phyloP scores from a whole-genome alignment of 2,113 vertebrate species.

The Abramis brama region DNA sequence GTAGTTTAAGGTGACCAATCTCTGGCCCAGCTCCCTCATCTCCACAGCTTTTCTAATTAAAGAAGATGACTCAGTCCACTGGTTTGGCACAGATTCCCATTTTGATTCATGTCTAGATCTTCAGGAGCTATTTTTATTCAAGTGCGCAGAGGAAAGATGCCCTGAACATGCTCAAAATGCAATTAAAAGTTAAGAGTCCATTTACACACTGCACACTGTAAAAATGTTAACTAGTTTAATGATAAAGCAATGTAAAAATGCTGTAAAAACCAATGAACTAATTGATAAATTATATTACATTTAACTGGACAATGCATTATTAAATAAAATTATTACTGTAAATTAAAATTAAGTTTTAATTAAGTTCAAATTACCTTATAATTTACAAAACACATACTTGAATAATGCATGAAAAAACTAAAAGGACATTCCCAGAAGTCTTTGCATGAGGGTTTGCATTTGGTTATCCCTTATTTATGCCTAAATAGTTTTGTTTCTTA shows the following conservation, averaged over 20 bases:
- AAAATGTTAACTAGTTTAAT: neutral
- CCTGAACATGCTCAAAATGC: conserved; percentile 51
- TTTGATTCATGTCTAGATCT: conserved; percentile 45
- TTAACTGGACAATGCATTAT: neutral
- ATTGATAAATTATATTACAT: neutral
- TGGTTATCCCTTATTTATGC: too few relatives aligned
- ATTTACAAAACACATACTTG: too few relatives aligned
- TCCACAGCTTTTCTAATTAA: conserved; percentile 64
- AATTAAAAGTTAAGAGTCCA: conserved; percentile 49
- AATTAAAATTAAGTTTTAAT: neutral
- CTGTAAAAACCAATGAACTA: neutral
- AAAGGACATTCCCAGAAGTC: too few relatives aligned
- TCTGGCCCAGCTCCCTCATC: conserved; percentile 39
- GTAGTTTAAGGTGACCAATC: conserved; percentile 58
- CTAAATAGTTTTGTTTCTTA: too few relatives aligned
- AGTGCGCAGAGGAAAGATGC: conserved; percentile 42
- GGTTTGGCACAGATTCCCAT: conserved; percentile 43
- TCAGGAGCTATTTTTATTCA: conserved; percentile 51
- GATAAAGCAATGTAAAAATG: neutral
- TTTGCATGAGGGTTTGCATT: too few relatives aligned
- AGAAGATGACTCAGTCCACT: conserved; percentile 55
- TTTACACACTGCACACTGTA: conserved; percentile 22
- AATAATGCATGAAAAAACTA: too few relatives aligned
- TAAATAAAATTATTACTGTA: neutral
- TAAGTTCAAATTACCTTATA: neutral